Base-by-base conservation (phyloP, 2,113 vertebrate genomes). In the Pyrgilauda ruficollis region DNA sequence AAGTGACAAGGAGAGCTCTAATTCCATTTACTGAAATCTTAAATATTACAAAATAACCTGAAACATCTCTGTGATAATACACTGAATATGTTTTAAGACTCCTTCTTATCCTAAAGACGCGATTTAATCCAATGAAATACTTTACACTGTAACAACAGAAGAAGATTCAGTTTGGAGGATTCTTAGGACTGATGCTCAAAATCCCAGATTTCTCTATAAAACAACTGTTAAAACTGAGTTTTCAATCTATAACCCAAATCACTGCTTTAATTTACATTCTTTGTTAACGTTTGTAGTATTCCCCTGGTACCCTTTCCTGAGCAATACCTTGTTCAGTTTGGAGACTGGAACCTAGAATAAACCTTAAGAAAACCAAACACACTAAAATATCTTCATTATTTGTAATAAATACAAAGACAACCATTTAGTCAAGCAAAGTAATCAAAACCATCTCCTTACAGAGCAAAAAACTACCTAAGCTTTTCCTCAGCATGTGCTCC, bases 321-420 rank as follows among this genome's bases (percentile, higher is more conserved):
- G 35, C 26, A 90, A 47, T 4, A 21, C 5, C 7, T 75, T 75
- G 9, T 73, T 85, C 58, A 31, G 28, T 55, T 31, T 74, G n/a
- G 33, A 78, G 31, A 82, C 22, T 24, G 11, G 21, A n/a, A 63
- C 0, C 0, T 2, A 83, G 20, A 89, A 62, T n/a, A 82, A 64
- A 35, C 17, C 21, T 35, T 81, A 89, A 37, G 17, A 74, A 76
- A 56, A 68, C 11, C 21, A 67, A 33, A 69, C 35, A 6, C 33
- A 78, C 30, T 78, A 18, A 59, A 63, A 6, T 23, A 78, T 30
- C 30, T 59, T 75, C 23, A 35, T 13, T 23, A 28, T 47, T 87
- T 62, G 47, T 50, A 18, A 37, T 11, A 56, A 87, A 81, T 4
- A 72, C 10, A 47, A 80, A 84, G 11, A 49, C 16, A 46, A 73